Base-by-base conservation (phyloP, 2,888 invertebrate species). In the Athripsodes cinereus region DNA sequence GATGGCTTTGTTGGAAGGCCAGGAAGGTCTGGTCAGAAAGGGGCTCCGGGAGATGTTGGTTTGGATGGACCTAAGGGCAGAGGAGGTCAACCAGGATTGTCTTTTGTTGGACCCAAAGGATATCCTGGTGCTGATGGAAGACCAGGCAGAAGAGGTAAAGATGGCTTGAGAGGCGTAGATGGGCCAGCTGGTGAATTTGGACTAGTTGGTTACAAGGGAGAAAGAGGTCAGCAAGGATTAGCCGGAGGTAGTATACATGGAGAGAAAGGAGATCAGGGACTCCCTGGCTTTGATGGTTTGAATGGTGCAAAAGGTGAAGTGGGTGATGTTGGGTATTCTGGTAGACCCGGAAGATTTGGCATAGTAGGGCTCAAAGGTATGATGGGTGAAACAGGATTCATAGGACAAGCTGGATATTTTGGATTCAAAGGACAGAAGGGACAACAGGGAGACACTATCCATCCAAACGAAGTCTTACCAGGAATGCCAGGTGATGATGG, bases 31-130 rank as follows among this genome's bases (percentile, higher is more conserved):
- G 91, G 91, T 13, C 86, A 85, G 65, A 91, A 92, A 71, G 90
- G 90, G 52, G 87, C 87, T n/a, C 90, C 90, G 8, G 92, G 91
- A 44, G 86, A 88, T 68, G 85, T 82, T 66, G 92, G 92, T 34
- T 67, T 70, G 22, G 81, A 86, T 65, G 92, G 92, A n/a, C 76
- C 79, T 0, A 72, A 75, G 66, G 92, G 92, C 35, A 69, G 74
- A 51, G 72, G 71, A 16, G 92, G 91, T 49, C 73, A 75, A 16
- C 80, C 82, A 20, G 88, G 91, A 44, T 68, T 80, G 3, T 74
- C 74, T 54, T 76, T 81, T 52, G 70, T 70, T 57, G 84, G 87
- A 48, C 71, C 76, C 1, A 85, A 82, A 69, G 89, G 89, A 59
- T 69, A 76, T 2, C 68, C 66, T 47, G 87, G 87, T 60, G 72